These are phyloP conservation scores for Podarcis raffonei DNA, from an alignment of 2,113 vertebrate genomes.

Conservation along the genomic window DNA sequence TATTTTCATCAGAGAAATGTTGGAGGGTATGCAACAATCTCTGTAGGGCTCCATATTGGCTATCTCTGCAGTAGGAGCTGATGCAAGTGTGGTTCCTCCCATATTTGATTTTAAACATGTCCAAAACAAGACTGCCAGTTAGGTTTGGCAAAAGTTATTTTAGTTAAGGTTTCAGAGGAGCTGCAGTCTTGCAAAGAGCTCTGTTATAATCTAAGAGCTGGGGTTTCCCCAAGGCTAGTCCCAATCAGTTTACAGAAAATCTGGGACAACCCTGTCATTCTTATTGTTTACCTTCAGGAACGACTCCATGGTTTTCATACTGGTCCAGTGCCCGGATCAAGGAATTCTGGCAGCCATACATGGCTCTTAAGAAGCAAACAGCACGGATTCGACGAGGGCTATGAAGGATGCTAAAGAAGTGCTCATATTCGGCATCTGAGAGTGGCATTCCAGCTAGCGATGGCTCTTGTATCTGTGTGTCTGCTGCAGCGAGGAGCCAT, in stretches of 20 bases:
- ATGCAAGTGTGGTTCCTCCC: neutral
- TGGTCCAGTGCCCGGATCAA: constrained; percentile 44
- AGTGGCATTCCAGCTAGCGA: constrained; percentile 45
- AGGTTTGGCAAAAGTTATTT: neutral
- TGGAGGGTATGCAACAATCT: no score
- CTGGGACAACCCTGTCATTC: neutral
- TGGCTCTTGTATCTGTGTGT: rapidly evolving
- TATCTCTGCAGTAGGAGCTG: neutral
- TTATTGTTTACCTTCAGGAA: constrained; percentile 59
- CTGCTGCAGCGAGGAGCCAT: neutral
- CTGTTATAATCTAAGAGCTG: no score
- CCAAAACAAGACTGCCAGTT: neutral
- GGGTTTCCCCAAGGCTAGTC: neutral
- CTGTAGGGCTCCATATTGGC: no score
- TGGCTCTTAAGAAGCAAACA: constrained; percentile 38
- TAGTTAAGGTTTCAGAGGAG: neutral
- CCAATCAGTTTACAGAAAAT: neutral
- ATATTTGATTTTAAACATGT: neutral
- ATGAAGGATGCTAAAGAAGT: constrained; percentile 51
- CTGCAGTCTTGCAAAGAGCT: neutral
- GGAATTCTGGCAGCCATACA: constrained; percentile 50
- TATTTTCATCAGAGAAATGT: no score
- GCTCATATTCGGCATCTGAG: constrained; percentile 41
- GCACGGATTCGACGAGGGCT: neutral
- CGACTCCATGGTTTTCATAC: constrained; percentile 56